Percentiles rank a stretch among this genome's conserved stretches.
Evolutionary conservation across 1,140 invertebrate genomes (phyloP).

Genomic region (Phymorhynchus buccinoides): DNA sequence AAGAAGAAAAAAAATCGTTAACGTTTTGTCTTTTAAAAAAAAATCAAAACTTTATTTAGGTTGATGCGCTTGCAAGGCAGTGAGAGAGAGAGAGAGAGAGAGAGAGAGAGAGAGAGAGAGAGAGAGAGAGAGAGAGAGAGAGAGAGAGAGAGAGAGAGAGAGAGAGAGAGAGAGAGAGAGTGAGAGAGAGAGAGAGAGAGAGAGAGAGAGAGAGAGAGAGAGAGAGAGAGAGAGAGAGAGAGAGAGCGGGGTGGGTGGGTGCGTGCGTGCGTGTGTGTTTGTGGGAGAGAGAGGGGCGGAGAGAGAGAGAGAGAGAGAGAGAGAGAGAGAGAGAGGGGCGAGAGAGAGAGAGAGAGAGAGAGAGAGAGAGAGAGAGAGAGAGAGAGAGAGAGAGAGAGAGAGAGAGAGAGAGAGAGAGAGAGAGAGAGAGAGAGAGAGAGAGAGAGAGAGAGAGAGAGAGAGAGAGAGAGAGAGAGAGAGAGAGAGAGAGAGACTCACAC

Average conservation of each 20-base stretch:
- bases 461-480: background rate
- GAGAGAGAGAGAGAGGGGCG: no score
- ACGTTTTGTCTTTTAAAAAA: no score
- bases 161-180: background rate
- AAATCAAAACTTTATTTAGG: no score
- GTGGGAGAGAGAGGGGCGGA: background rate
- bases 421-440: no score
- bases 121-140: background rate
- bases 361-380: no score
- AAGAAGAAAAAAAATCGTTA: no score
- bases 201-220: no score
- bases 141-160: background rate
- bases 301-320: background rate
- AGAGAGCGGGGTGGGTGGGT: background rate
- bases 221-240: background rate
- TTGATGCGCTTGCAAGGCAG: background rate
- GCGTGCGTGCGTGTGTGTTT: background rate
- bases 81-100: background rate
- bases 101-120: background rate
- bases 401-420: no score
- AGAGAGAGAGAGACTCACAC: background rate
- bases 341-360: no score
- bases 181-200: background rate
- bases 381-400: no score
- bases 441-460: no score